Base-by-base conservation (phyloP, 53 echinoderm and acorn worm genomes). In the Astropecten irregularis region DNA sequence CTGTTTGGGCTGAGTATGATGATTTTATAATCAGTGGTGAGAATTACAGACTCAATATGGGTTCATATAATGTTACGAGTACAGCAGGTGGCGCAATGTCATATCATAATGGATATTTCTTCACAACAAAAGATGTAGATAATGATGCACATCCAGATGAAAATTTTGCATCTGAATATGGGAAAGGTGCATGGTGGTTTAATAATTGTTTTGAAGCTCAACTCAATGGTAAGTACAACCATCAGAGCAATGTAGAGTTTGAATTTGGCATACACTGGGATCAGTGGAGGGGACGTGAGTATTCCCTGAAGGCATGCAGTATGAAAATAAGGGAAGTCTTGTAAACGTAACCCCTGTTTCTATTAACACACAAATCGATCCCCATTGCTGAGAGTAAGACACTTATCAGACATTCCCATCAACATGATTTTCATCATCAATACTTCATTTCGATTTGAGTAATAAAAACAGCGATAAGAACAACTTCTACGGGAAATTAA, bases 111-210 rank as follows among this genome's bases (percentile, higher is more conserved):
- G n/a, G n/a, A n/a, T n/a, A n/a, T n/a, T n/a, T n/a, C 0, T 72
- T 72, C 72, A 30, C 72, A 16, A 72, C 72, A 51, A 52, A 21
- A 9, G 72, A 72, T 53, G 18, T 35, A 16, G 51, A 51, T 6
- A 25, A 49, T 53, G 28, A 50, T 4, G 25, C 4, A 9, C 2
- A 0, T 10, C 11, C 0, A 14, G 8, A 3, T 6, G n/a, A n/a
- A n/a, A 21, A 34, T 10, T 72, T 30, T 19, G 72, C 72, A 18
- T 20, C 18, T 0, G 36, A n/a, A 51, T 2, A 1, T 8, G n/a
- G n/a, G n/a, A n/a, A 19, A 11, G 72, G 72, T 20, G 72, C 51
- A 7, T 72, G 72, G 72, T 72, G 72, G 72, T 72, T 51, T n/a
- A 33, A n/a, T 1, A 6, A 10, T 4, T 51, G 51, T 18, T 3